A percentile compares a stretch with the other conserved stretches of the same genome.
Conservation (phyloP, 2,797 vertebrate species). For the Pseudochirops cupreus region DNA sequence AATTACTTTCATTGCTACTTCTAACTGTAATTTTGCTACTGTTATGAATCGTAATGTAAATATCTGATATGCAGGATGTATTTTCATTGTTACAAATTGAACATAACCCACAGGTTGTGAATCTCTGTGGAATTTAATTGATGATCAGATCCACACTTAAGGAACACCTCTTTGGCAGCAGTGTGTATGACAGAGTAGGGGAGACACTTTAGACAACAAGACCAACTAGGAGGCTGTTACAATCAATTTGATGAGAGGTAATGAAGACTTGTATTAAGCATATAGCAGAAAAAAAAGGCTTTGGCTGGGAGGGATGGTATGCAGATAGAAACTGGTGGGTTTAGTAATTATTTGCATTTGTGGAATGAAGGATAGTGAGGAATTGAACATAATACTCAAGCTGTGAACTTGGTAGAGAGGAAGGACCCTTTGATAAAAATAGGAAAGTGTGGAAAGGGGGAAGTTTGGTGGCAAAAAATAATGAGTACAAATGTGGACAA, state of each 20-base stretch:
- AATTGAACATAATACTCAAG: background rate
- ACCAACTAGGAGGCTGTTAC: background rate
- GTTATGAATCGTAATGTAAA: too few relatives aligned
- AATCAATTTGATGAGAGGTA: background rate
- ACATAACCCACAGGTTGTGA: too few relatives aligned
- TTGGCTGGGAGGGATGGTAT: background rate
- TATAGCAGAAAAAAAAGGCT: background rate
- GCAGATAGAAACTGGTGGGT: background rate
- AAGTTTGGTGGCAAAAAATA: background rate
- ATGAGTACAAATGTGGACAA: background rate
- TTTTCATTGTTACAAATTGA: too few relatives aligned
- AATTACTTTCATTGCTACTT: too few relatives aligned
- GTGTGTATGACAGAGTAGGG: background rate
- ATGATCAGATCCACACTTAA: background rate
- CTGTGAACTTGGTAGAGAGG: background rate
- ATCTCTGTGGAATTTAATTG: background rate
- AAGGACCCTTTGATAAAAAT: background rate
- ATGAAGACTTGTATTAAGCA: background rate
- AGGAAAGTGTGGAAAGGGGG: background rate
- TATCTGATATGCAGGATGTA: too few relatives aligned
- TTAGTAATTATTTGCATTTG: background rate
- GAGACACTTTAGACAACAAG: background rate
- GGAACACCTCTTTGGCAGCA: background rate
- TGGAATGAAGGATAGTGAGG: conserved; percentile 16
- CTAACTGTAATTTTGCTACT: too few relatives aligned